Conservation (phyloP, 2,113 vertebrate species). For the Casuarius casuarius region DNA sequence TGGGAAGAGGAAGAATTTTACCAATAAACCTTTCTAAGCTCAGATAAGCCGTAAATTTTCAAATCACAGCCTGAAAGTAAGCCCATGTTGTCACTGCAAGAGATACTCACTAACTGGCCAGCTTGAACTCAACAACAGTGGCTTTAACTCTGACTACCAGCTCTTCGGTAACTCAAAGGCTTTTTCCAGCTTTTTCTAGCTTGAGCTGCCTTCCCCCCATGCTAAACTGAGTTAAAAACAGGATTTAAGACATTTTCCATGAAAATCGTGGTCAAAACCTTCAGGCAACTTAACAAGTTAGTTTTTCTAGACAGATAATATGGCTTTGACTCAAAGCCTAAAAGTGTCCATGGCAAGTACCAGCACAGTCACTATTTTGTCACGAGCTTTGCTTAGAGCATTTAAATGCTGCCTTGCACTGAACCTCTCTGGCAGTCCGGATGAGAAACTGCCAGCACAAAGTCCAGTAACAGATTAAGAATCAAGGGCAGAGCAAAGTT, state of each 20-base stretch:
- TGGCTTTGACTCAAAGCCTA: slow-evolving; percentile 20
- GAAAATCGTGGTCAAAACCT: neutral
- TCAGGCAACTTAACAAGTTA: neutral
- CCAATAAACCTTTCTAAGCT: neutral
- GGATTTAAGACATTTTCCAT: fast-evolving
- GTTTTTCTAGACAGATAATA: neutral
- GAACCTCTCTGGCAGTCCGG: neutral
- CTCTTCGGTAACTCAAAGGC: neutral
- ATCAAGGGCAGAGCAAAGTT: neutral
- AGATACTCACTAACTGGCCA: neutral
- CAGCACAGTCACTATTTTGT: slow-evolving; percentile 9
- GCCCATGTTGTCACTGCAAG: neutral
- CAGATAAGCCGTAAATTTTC: neutral
- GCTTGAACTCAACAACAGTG: neutral
- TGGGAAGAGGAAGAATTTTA: neutral
- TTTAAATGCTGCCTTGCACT: slow-evolving; percentile 7
- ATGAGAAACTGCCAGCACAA: fast-evolving
- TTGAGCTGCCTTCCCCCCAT: neutral
- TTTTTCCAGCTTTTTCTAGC: neutral
- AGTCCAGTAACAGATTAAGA: neutral
- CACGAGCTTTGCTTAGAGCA: neutral
- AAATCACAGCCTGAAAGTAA: neutral
- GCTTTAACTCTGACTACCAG: neutral
- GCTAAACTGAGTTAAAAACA: neutral
- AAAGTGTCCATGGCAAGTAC: neutral